A percentile compares a stretch with the other conserved stretches of the same genome.
phyloP scores from a whole-genome alignment of 2,888 invertebrate species.

The Arge pagana region DNA sequence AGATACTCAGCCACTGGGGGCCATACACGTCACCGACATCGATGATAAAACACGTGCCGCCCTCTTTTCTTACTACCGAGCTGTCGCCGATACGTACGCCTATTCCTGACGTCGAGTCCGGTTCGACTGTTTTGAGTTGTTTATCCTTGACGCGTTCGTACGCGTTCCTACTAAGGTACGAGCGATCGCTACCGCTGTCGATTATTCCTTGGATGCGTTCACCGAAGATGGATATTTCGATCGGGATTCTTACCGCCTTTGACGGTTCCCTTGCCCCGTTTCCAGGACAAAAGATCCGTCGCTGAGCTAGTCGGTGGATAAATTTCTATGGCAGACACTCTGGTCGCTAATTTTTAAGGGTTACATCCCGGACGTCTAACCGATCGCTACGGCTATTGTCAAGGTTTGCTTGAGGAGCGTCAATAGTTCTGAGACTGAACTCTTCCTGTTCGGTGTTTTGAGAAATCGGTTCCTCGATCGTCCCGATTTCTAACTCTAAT shows the following conservation, averaged over 20 bases:
- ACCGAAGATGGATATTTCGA: slow-evolving; percentile 23
- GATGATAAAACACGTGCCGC: slow-evolving; percentile 22
- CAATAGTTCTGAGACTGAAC: too few relatives aligned
- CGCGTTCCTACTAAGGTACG: slow-evolving; percentile 8
- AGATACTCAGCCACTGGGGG: slow-evolving; percentile 26
- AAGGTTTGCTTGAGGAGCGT: too few relatives aligned
- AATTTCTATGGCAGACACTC: not conserved
- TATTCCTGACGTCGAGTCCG: slow-evolving; percentile 1
- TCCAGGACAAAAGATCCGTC: not conserved
- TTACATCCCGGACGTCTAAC: too few relatives aligned
- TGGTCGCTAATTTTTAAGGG: slow-evolving; percentile 10
- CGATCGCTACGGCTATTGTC: too few relatives aligned
- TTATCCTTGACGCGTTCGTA: slow-evolving; percentile 13
- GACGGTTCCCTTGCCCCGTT: slow-evolving; percentile 17
- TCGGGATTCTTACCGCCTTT: slow-evolving; percentile 13
- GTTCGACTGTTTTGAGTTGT: slow-evolving; percentile 6
- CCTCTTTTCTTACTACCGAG: slow-evolving; percentile 11
- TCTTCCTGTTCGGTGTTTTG: too few relatives aligned
- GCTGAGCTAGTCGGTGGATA: slow-evolving; percentile 6
- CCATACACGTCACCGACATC: slow-evolving; percentile 24
- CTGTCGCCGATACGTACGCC: slow-evolving; percentile 15
- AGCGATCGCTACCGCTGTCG: slow-evolving; percentile 18
- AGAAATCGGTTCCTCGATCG: too few relatives aligned
- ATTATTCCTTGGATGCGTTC: slow-evolving; percentile 16
- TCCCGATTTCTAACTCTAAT: too few relatives aligned